A percentile compares a stretch with the other conserved stretches of the same genome.
phyloP scores from a whole-genome alignment of 2,797 vertebrate genomes.

The Pristis pectinata region DNA sequence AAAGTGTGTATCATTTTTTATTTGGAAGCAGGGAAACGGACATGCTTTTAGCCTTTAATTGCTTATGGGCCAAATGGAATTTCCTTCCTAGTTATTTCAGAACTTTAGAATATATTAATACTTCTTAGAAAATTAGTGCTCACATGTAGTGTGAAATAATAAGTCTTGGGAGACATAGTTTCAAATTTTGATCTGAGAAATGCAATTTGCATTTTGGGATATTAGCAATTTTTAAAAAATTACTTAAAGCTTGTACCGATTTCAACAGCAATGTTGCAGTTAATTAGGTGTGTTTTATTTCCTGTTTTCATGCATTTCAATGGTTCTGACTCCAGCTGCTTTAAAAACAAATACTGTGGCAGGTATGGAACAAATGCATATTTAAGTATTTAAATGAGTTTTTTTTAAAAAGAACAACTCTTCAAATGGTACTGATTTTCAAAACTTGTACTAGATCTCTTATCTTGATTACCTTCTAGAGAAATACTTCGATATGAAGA shows the following conservation, averaged over 20 bases:
- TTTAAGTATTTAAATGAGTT: slow-evolving; percentile 16
- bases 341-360: slow-evolving; percentile 37
- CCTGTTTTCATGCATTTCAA: slow-evolving; percentile 36
- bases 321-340: slow-evolving; percentile 33
- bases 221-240: background rate
- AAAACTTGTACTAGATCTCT: background rate
- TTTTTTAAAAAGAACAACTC: background rate
- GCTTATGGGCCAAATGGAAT: background rate
- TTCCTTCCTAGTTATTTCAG: background rate
- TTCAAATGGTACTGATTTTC: background rate
- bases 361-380: slow-evolving; percentile 13
- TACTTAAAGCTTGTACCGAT: slow-evolving; percentile 6
- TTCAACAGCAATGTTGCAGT: slow-evolving; percentile 11
- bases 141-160: background rate
- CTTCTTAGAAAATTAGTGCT: background rate
- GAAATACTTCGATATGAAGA: slow-evolving; percentile 95
- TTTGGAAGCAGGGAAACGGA: background rate
- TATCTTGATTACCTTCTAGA: slow-evolving; percentile 57
- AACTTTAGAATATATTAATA: no score
- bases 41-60: background rate
- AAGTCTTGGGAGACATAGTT: background rate
- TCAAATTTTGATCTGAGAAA: background rate
- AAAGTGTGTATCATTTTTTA: background rate
- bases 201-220: background rate
- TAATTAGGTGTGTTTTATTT: slow-evolving; percentile 35